A percentile compares a stretch with the other conserved stretches of the same genome.
These are phyloP conservation scores for Coryphaenoides rupestris DNA, from an alignment of 2,113 vertebrate genomes.

Conservation along the genomic window DNA sequence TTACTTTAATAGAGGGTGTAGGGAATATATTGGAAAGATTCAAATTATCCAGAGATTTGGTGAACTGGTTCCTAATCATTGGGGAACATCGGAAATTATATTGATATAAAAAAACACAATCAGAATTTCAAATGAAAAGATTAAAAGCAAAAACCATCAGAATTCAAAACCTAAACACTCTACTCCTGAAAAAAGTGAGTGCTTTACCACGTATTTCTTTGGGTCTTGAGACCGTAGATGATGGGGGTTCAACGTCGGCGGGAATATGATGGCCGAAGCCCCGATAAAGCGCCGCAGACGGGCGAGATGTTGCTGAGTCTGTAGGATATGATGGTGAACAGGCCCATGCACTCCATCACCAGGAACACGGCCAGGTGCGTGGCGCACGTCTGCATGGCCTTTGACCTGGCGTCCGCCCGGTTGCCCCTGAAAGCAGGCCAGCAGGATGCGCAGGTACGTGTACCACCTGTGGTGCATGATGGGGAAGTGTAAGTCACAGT, in stretches of 20 bases:
- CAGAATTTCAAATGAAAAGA: too few relatives aligned
- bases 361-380: constrained; percentile 67
- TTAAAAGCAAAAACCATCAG: too few relatives aligned
- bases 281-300: constrained; percentile 57
- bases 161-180: neutral
- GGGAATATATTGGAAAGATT: too few relatives aligned
- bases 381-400: constrained; percentile 71
- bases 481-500: too few relatives aligned
- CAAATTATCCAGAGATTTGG: too few relatives aligned
- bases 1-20: too few relatives aligned
- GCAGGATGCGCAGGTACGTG: constrained; percentile 66
- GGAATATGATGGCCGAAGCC: constrained; percentile 58
- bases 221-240: constrained; percentile 70
- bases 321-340: constrained; percentile 69
- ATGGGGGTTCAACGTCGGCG: constrained; percentile 70
- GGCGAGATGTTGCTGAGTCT: constrained; percentile 49
- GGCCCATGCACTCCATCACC: constrained; percentile 65
- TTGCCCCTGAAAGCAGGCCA: constrained; percentile 63
- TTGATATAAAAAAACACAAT: too few relatives aligned
- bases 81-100: too few relatives aligned
- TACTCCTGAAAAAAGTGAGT: constrained; percentile 26
- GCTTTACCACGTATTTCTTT: constrained; percentile 64
- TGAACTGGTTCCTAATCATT: too few relatives aligned
- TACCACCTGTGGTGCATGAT: constrained; percentile 38
- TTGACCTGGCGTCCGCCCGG: constrained; percentile 59